Percentiles rank a stretch among this genome's conserved stretches.
Conservation (phyloP, 92 coral and sea anemone species). For the Parazoanthus atlanticus region DNA sequence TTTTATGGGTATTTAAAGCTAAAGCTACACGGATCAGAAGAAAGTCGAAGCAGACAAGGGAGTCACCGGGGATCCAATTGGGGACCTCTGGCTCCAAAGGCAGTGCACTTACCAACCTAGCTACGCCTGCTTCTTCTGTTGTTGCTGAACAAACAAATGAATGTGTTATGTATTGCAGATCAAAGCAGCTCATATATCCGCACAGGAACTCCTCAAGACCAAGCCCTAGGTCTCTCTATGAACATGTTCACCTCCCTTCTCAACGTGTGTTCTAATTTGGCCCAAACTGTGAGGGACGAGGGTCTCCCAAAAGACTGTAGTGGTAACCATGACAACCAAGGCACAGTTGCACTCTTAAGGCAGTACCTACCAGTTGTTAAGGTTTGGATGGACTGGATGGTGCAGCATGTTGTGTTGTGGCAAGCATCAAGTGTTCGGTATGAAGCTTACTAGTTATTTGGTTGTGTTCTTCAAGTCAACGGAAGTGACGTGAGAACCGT, state of each 20-base stretch:
- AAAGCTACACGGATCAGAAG: no score
- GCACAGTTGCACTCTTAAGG: slow-evolving; percentile 65
- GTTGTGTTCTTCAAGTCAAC: no score
- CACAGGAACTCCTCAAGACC: slow-evolving; percentile 93
- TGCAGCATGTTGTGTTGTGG: slow-evolving; percentile 72
- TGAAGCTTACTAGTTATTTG: background rate
- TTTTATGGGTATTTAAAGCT: no score
- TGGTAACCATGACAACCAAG: slow-evolving; percentile 58
- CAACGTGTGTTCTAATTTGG: slow-evolving; percentile 58
- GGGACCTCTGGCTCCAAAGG: no score
- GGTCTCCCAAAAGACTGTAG: slow-evolving; percentile 27
- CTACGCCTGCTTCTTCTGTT: no score
- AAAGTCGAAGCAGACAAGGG: no score
- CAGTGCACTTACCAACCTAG: no score
- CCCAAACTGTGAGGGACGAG: slow-evolving; percentile 28
- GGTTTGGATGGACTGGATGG: slow-evolving; percentile 96
- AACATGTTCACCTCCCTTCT: slow-evolving; percentile 75
- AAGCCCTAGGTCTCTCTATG: slow-evolving; percentile 83
- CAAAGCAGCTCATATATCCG: slow-evolving; percentile 57
- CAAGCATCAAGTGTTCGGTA: slow-evolving; percentile 90
- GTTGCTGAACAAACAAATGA: background rate
- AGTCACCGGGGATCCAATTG: no score
- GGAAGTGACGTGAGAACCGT: no score
- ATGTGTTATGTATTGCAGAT: slow-evolving; percentile 46
- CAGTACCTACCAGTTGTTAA: slow-evolving; percentile 88